Evolutionary conservation across 2,113 vertebrate species (phyloP).

Genomic region (Piprites chloris): DNA sequence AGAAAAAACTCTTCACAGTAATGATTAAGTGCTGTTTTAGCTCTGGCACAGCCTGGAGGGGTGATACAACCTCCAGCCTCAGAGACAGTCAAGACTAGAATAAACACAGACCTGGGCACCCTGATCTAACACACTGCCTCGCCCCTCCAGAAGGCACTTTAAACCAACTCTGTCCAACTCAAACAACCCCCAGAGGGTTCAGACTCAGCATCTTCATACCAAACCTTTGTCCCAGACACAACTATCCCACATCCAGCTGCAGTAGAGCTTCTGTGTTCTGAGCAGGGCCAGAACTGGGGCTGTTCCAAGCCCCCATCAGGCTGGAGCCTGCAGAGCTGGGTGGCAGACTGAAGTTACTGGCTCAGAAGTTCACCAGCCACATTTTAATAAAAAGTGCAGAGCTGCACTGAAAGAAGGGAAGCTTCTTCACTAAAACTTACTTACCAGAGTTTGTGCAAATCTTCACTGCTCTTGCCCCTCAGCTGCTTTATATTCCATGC

Average conservation of each 20-base stretch:
- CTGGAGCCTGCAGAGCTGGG: neutral
- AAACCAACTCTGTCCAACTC: neutral
- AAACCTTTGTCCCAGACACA: neutral
- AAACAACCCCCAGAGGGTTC: neutral
- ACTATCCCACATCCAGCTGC: neutral
- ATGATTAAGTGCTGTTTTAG: neutral
- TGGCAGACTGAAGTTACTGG: neutral
- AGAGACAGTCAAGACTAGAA: neutral
- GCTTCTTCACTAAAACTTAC: neutral
- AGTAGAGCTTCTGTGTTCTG: neutral
- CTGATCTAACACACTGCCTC: neutral
- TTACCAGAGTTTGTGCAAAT: slow-evolving; percentile 97
- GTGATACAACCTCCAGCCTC: neutral
- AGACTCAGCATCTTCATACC: neutral
- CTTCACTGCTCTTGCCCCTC: slow-evolving; percentile 90
- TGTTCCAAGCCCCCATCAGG: neutral
- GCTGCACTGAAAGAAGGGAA: neutral
- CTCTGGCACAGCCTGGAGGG: neutral
- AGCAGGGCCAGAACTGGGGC: neutral
- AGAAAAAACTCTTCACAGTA: neutral
- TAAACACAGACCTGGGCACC: neutral
- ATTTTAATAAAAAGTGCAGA: neutral
- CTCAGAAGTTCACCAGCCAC: neutral
- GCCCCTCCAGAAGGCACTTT: neutral
- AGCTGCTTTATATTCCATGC: slow-evolving; percentile 89